Base-by-base conservation (phyloP, 1,140 invertebrate species). In the Monomorium pharaonis region DNA sequence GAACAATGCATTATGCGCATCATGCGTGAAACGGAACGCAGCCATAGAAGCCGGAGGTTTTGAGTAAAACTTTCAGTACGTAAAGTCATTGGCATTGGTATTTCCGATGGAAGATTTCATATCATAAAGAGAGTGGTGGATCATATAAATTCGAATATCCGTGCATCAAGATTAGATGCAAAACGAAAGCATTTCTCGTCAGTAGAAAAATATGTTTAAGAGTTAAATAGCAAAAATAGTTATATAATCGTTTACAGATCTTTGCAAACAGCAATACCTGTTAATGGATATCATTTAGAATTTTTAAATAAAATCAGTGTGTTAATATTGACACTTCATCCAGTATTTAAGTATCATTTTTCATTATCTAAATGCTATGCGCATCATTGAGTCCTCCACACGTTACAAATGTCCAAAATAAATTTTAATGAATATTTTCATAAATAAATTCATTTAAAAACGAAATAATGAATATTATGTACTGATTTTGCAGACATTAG, bases 401-500 rank as follows among this genome's bases (percentile, higher is more conserved):
- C 93, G 93, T 94, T 88, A 78, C 80, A 80, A 81, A 54, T 56
- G 87, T 86, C 72, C 84, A 27, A 47, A 74, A 60, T 14, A 5
- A 2, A 63, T 56, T 54, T 65, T 44, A 51, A 30, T 56, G 7
- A 18, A 63, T 30, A 16, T 42, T 74, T 54, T 44, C 21, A 47
- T 65, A 0, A 47, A 47, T 65, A 9, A 14, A 56, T 67, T 21
- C 47, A 37, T 49, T 75, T 62, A 47, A 84, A 78, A 70, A 9
- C 21, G 76, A 58, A 5, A 60, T 33, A 49, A 72, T 67, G 81
- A 86, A 80, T 18, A 69, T 14, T 12, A 85, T 56, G 60, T 51
- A 42, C 65, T 86, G 78, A 63, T 80, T 85, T 92, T 93, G 94
- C 94, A 94, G 93, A 94, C 92, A 91, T 93, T 92, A 91, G 92